These are phyloP conservation scores for Lysandra bellargus DNA, from an alignment of 2,888 invertebrate species.

Conservation along the genomic window DNA sequence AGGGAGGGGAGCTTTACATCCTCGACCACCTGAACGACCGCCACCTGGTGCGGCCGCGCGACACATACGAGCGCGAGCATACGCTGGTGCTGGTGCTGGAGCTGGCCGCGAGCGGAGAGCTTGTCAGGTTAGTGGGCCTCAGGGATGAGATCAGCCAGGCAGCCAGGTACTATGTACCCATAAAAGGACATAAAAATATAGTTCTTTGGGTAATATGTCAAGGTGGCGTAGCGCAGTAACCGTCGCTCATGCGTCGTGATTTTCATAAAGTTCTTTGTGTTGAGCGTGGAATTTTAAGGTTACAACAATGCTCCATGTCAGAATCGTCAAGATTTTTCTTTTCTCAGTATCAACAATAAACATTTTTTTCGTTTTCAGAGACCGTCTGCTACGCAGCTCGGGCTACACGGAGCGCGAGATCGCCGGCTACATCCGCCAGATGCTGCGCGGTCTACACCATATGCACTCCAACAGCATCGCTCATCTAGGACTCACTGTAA, in stretches of 20 bases:
- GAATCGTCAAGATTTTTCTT: too few species aligned
- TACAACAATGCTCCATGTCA: too few species aligned
- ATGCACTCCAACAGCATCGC: conserved; percentile 94
- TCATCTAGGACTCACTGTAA: conserved; percentile 95
- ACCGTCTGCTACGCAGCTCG: conserved; percentile 70
- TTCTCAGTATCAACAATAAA: background rate
- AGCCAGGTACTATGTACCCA: too few species aligned
- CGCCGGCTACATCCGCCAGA: conserved; percentile 90
- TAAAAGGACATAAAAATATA: too few species aligned
- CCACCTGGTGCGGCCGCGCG: conserved; percentile 90
- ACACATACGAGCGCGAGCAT: conserved; percentile 90
- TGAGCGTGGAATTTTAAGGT: too few species aligned
- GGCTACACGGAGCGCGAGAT: conserved; percentile 93
- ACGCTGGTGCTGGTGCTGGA: conserved; percentile 90
- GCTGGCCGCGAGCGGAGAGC: conserved; percentile 91
- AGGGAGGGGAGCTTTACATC: conserved; percentile 87
- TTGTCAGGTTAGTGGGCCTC: conserved; percentile 73
- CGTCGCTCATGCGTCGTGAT: too few species aligned
- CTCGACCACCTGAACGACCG: conserved; percentile 93
- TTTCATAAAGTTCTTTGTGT: too few species aligned
- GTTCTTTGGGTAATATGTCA: too few species aligned
- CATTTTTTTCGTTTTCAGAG: conserved; percentile 49
- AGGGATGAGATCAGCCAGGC: too few species aligned
- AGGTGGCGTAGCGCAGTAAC: too few species aligned
- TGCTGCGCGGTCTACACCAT: conserved; percentile 91